Evolutionary conservation across 2,113 vertebrate genomes (phyloP), one percentile per base, ranked within the genome.

Genomic region (Alligator sinensis): DNA sequence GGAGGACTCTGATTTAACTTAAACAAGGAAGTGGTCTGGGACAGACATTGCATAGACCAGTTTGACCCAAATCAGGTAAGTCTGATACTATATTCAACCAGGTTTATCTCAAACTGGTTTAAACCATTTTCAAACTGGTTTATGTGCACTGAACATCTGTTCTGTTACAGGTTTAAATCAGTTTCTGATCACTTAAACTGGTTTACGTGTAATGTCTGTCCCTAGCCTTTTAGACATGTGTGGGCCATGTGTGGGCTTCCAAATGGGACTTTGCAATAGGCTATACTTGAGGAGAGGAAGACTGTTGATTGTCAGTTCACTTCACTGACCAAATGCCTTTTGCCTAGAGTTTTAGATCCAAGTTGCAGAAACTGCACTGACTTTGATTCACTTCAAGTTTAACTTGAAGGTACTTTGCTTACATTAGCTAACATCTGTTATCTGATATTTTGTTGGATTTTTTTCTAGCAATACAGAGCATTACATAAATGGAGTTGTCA

Each of bases 251-350:
- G 47, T 47, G 47, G 47, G 63, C 62, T 55, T 82, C 3, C 1
- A 62, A 63, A 80, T 4, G 10, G 86, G 19, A 87, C 94, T 88
- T 93, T 92, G 83, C 66, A 91, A 34, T 94, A 58, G 3, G 14
- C 63, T 92, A 82, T 63, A 60, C 86, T 84, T 79, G 68, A 81
- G 84, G 90, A 92, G 86, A 63, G 63, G 63, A 47, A 79, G 88
- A 91, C 88, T 55, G 3, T 38, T 54, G 38, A 85, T 64, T 11
- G 83, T 80, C 19, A 5, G 0, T 91, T 90, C 82, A 80, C 80
- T 55, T 83, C 84, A 68, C 87, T 93, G 93, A 89, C 89, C 92
- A 86, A 47, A 64, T 30, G 61, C 57, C 80, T 89, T 87, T 86
- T 58, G 54, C 81, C 87, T 81, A 77, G 79, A 84, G 89, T 81